phyloP scores from a whole-genome alignment of 2,113 vertebrate genomes.

The Megaceryle maxima region DNA sequence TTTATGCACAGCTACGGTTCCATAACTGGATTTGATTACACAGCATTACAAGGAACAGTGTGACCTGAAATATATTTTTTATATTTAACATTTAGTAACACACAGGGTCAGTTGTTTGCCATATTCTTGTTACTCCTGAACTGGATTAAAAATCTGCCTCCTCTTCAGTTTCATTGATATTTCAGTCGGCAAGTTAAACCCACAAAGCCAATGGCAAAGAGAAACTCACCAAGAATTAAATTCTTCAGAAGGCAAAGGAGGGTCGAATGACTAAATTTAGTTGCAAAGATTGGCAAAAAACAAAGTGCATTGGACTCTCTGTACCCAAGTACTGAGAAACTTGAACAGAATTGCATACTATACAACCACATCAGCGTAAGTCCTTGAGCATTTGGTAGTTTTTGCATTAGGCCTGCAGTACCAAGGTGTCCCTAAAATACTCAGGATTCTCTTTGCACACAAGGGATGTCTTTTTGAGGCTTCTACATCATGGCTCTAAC shows the following conservation, averaged over 20 bases:
- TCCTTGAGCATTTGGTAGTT: neutral
- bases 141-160: neutral
- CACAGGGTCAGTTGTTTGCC: neutral
- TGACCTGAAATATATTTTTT: neutral
- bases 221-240: neutral
- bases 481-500: neutral
- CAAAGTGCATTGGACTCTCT: neutral
- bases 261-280: neutral
- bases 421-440: neutral
- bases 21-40: neutral
- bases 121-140: neutral
- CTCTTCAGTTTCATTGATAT: neutral
- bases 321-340: neutral
- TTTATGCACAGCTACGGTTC: neutral
- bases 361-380: neutral
- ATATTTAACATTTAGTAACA: neutral
- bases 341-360: neutral
- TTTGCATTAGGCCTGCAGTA: neutral
- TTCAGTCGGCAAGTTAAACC: neutral
- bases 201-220: neutral
- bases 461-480: neutral
- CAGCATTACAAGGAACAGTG: neutral
- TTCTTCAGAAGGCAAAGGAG: neutral
- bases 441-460: neutral
- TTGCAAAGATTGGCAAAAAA: neutral